These are phyloP conservation scores for Rhineura floridana DNA, from an alignment of 2,113 vertebrate genomes.

Conservation along the genomic window DNA sequence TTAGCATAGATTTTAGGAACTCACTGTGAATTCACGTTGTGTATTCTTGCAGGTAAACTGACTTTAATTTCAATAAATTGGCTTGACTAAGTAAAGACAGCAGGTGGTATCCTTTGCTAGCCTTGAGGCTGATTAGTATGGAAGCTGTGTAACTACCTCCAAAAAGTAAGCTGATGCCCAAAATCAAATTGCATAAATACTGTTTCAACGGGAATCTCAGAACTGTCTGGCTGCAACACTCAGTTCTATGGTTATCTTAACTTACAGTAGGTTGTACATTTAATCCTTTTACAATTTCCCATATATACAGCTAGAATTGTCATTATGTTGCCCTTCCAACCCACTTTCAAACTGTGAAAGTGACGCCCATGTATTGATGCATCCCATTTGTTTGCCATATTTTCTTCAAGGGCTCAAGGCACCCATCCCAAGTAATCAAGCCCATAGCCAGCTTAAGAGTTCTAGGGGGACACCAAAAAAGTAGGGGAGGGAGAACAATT, in stretches of 20 bases:
- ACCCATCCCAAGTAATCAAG: not conserved
- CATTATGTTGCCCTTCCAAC: accelerated
- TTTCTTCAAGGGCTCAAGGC: not conserved
- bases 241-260: not conserved
- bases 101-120: slow-evolving; percentile 42
- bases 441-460: too few relatives aligned
- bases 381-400: not conserved
- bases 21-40: not conserved
- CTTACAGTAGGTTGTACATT: not conserved
- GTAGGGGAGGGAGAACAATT: too few relatives aligned
- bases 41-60: slow-evolving; percentile 32
- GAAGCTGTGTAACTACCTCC: slow-evolving; percentile 16
- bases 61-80: slow-evolving; percentile 24
- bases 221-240: not conserved
- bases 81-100: slow-evolving; percentile 28
- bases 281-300: not conserved
- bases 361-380: not conserved
- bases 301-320: not conserved
- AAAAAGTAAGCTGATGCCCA: slow-evolving; percentile 4
- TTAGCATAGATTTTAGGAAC: not conserved
- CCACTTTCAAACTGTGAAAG: not conserved
- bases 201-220: not conserved
- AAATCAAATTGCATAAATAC: not conserved
- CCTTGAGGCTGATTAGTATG: slow-evolving; percentile 29
- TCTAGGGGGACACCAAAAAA: too few relatives aligned